phyloP scores from a whole-genome alignment of 2,888 invertebrate species.

The Cataglyphis cursor region DNA sequence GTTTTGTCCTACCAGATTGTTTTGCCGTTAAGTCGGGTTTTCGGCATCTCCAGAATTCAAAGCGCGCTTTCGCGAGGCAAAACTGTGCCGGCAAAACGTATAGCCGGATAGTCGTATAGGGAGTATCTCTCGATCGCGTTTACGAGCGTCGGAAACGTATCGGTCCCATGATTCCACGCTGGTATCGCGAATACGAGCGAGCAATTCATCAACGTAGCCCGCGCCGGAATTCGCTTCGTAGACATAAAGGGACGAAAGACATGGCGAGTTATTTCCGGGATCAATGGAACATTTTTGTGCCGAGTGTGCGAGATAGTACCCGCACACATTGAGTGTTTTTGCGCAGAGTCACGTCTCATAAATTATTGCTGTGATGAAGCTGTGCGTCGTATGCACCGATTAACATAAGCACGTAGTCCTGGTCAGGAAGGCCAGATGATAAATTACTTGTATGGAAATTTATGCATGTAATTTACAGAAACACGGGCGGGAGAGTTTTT shows the following conservation, averaged over 20 bases:
- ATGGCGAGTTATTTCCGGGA: constrained; percentile 36
- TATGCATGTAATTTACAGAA: constrained; percentile 40
- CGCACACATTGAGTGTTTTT: constrained; percentile 16
- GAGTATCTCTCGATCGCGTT: constrained; percentile 51
- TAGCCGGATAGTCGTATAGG: not conserved
- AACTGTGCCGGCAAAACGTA: constrained; percentile 17
- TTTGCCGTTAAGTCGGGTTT: not conserved
- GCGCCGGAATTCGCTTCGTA: constrained; percentile 29
- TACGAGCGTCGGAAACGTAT: constrained; percentile 43
- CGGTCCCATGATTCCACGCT: constrained; percentile 35
- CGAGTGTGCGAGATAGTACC: not conserved
- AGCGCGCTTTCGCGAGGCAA: constrained; percentile 3
- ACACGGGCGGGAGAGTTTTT: not conserved
- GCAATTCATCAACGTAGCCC: constrained; percentile 40
- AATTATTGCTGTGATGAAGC: constrained; percentile 41
- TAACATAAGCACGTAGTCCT: constrained; percentile 17
- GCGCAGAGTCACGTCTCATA: constrained; percentile 4
- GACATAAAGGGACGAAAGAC: constrained; percentile 43
- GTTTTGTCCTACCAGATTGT: constrained; percentile 9
- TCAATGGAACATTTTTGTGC: constrained; percentile 46
- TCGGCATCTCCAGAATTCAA: constrained; percentile 21
- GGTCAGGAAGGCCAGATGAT: constrained; percentile 11
- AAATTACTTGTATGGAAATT: constrained; percentile 37
- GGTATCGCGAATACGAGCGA: constrained; percentile 30
- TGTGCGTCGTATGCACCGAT: constrained; percentile 15